These are phyloP conservation scores for Pseudolaguvia tuberculata DNA, from an alignment of 2,113 vertebrate species.

Conservation along the genomic window DNA sequence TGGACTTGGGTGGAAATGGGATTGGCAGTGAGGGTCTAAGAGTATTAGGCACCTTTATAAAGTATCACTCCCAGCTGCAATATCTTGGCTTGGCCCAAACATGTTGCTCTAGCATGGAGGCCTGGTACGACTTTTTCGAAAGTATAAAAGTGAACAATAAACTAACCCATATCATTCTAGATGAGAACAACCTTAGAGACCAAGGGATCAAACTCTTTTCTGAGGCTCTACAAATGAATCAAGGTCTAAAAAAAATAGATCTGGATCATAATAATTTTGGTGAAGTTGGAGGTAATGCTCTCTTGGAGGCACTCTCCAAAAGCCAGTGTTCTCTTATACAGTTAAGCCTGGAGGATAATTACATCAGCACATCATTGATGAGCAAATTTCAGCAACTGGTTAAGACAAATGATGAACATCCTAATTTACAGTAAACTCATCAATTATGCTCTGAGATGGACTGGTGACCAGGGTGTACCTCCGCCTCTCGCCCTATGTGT, in stretches of 20 bases:
- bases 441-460: too few species aligned
- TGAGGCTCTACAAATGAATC: conserved; percentile 60
- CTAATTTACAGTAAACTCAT: neutral
- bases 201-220: conserved; percentile 66
- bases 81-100: conserved; percentile 73
- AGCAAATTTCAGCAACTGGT: conserved; percentile 63
- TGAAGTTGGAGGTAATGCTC: conserved; percentile 68
- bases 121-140: conserved; percentile 70
- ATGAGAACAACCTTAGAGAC: conserved; percentile 70
- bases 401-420: conserved; percentile 17
- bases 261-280: conserved; percentile 68
- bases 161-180: conserved; percentile 67
- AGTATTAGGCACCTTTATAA: conserved; percentile 65
- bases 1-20: conserved; percentile 74
- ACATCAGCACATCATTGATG: conserved; percentile 63
- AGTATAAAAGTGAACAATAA: conserved; percentile 62
- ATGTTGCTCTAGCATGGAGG: conserved; percentile 51
- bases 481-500: too few species aligned
- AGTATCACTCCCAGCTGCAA: conserved; percentile 62
- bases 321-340: conserved; percentile 52
- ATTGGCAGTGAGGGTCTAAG: conserved; percentile 62
- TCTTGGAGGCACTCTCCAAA: conserved; percentile 62
- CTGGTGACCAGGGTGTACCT: too few species aligned
- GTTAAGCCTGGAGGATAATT: conserved; percentile 69
- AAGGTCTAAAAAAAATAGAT: conserved; percentile 62